phyloP scores from a whole-genome alignment of 2,888 invertebrate species.

The Amitus sp. region DNA sequence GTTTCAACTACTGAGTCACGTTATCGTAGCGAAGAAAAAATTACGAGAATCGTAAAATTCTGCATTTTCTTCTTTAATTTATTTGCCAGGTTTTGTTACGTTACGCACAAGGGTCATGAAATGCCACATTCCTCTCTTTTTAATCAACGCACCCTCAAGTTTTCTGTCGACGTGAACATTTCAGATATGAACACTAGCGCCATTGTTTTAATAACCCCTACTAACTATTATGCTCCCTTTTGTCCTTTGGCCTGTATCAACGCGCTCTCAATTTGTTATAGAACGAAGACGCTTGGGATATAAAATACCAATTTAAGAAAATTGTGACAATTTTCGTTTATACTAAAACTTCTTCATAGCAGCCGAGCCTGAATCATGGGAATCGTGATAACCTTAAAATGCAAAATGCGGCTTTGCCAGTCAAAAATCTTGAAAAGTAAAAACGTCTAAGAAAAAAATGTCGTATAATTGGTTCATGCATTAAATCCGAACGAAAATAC shows the following conservation, averaged over 20 bases:
- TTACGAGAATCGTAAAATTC: conserved; percentile 15
- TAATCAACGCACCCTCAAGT: conserved; percentile 4
- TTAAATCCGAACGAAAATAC: too few species aligned
- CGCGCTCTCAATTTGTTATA: not conserved
- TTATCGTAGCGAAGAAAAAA: conserved; percentile 1
- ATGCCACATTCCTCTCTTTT: conserved; percentile 13
- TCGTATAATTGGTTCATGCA: too few species aligned
- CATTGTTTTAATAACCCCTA: conserved; percentile 11
- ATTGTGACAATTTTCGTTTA: too few species aligned
- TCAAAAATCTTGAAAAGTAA: too few species aligned
- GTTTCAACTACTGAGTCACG: not conserved
- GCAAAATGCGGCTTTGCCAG: too few species aligned
- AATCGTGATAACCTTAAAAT: too few species aligned
- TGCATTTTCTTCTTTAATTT: conserved; percentile 17
- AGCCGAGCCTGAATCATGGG: too few species aligned
- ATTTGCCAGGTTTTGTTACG: conserved; percentile 14
- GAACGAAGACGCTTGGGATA: too few species aligned
- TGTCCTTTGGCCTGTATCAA: not conserved
- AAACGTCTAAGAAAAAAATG: too few species aligned
- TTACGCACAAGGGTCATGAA: conserved; percentile 15
- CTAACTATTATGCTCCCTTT: conserved; percentile 1
- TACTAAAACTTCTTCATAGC: too few species aligned
- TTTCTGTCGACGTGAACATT: not conserved
- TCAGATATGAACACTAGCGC: conserved; percentile 8
- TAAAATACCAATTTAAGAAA: too few species aligned